Base-by-base conservation (phyloP, 2,888 invertebrate species). In the Pristionchus maxplancki region DNA sequence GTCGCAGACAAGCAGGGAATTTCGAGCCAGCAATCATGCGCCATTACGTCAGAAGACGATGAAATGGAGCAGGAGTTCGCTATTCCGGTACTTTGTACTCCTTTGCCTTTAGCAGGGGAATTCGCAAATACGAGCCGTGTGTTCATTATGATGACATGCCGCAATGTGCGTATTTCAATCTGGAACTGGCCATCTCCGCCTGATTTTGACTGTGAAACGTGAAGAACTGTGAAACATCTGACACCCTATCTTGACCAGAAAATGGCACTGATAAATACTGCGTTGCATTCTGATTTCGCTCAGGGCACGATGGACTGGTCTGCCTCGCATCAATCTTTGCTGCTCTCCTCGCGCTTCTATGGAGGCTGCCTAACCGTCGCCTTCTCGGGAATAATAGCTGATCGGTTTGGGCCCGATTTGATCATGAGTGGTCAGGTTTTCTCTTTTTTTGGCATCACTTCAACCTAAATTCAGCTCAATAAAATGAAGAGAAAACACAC, bases 321-420 rank as follows among this genome's bases (percentile, higher is more conserved):
- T n/a, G 88, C 92, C n/a, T 62, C 86, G 15, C 88, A 89, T 89
- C 93, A 93, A 53, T 89, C 93, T 0, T 87, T 90, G 15, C 89
- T 93, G 9, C 89, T 93, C 71, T 91, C 92, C 6, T 89, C 91
- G 15, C 89, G 90, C 1, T 93, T 91, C 85, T 93, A 93, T 82
- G 93, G 93, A 20, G 89, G 89, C 5, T 87, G 91, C 13, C 71
- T 92, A 1, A 93, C 93, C 0, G 89, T 91, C 20, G 50, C 58
- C 17, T 87, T 89, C 58, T 90, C 92, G 1, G 93, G 93, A 6
- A 82, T 87, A 44, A 24, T 93, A 34, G 92, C 93, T 0, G 93
- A 93, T 81, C 58, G 90, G 13, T 90, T 92, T 82, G 93, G 91
- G 0, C 90, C 93, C 0, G 93, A 93, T 84, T 28, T 88, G 24